Percentiles rank a stretch among this genome's conserved stretches.
phyloP scores from a whole-genome alignment of 1,140 invertebrate genomes.

The Olivierus martensii region DNA sequence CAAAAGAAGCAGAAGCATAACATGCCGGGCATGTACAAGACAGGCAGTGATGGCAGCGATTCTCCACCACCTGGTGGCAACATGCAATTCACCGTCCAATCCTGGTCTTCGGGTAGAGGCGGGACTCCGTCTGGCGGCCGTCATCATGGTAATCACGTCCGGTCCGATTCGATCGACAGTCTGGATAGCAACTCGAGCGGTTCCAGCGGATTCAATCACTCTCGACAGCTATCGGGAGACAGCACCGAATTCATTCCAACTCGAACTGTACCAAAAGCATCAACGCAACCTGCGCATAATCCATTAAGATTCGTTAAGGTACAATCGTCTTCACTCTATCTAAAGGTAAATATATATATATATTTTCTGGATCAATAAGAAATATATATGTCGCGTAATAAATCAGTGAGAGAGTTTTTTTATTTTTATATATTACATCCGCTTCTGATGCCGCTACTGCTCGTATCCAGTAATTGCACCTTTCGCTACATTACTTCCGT shows the following conservation, averaged over 20 bases:
- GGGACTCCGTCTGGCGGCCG: background rate
- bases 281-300: slow-evolving; percentile 12
- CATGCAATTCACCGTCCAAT: no score
- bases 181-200: slow-evolving; percentile 10
- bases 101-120: no score
- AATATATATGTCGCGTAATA: no score
- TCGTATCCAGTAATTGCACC: background rate
- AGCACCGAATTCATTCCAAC: slow-evolving; percentile 11
- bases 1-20: no score
- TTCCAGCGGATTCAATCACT: background rate
- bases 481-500: no score
- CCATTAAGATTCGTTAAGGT: slow-evolving; percentile 23
- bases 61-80: no score
- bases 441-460: no score
- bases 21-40: no score
- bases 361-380: no score
- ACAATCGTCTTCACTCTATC: slow-evolving; percentile 16
- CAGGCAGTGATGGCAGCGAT: no score
- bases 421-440: no score
- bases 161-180: slow-evolving; percentile 10
- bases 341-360: slow-evolving; percentile 14
- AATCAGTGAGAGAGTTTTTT: no score
- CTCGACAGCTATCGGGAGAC: background rate
- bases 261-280: slow-evolving; percentile 2
- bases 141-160: background rate